phyloP scores from a whole-genome alignment of 2,113 vertebrate genomes.

The Aegotheles bennettii region DNA sequence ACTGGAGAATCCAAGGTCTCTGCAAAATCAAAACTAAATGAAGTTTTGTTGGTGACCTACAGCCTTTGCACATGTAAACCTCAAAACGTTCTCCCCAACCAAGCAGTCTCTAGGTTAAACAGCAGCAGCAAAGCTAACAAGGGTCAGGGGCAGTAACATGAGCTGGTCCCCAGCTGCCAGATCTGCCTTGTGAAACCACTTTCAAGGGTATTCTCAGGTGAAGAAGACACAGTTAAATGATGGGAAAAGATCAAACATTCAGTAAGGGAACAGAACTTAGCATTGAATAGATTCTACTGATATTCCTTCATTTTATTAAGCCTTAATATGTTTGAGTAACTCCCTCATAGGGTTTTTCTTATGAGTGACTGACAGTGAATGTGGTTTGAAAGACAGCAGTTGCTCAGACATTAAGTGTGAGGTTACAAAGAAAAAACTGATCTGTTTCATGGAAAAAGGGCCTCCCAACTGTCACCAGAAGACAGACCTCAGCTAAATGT shows the following conservation, averaged over 20 bases:
- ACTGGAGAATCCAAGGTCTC: not conserved
- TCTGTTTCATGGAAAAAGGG: not conserved
- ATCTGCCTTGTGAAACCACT: not conserved
- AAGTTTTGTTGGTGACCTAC: not conserved
- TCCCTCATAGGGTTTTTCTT: not conserved
- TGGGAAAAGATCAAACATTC: not conserved
- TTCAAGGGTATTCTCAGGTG: not conserved
- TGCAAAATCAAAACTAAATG: not conserved
- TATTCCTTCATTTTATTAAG: not conserved
- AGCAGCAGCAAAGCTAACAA: not conserved
- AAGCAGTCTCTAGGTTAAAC: not conserved
- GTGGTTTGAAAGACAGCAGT: not conserved
- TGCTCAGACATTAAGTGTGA: not conserved
- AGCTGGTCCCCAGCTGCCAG: not conserved
- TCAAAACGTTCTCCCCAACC: not conserved
- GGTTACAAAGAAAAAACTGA: too few species aligned
- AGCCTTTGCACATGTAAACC: not conserved
- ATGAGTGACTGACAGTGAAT: not conserved
- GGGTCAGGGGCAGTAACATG: not conserved
- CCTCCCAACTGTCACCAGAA: not conserved
- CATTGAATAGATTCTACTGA: not conserved
- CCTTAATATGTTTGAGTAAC: not conserved
- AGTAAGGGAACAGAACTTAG: not conserved
- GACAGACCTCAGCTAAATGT: not conserved
- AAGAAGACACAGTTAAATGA: not conserved